phyloP scores from a whole-genome alignment of 2,113 vertebrate genomes.

The Aviceda subcristata region DNA sequence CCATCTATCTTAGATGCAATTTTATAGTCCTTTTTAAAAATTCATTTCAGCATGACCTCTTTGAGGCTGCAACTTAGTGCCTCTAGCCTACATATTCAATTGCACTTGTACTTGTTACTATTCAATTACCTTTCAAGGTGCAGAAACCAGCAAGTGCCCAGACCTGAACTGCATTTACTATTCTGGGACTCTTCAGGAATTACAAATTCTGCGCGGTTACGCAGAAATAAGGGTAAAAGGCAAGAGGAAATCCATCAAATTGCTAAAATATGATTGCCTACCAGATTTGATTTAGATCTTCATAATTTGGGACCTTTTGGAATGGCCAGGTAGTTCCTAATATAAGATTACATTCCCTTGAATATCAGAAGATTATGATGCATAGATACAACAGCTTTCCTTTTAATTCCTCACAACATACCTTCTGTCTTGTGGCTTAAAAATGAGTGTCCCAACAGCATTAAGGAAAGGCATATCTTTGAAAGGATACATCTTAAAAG shows the following conservation, averaged over 20 bases:
- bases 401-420: neutral
- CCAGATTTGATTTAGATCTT: slow-evolving; percentile 49
- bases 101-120: slow-evolving; percentile 82
- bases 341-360: neutral
- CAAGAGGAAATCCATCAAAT: slow-evolving; percentile 57
- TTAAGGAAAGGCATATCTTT: neutral
- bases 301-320: slow-evolving; percentile 39
- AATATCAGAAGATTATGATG: slow-evolving; percentile 29
- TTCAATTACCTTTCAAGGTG: slow-evolving; percentile 89
- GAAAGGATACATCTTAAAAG: neutral
- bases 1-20: slow-evolving; percentile 90
- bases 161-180: slow-evolving; percentile 78
- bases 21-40: slow-evolving; percentile 92
- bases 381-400: neutral
- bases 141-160: slow-evolving; percentile 69
- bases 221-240: slow-evolving; percentile 57
- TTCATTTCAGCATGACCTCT: slow-evolving; percentile 91
- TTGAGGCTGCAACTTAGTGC: slow-evolving; percentile 80
- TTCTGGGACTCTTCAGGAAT: slow-evolving; percentile 69
- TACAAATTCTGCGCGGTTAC: slow-evolving; percentile 56
- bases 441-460: neutral
- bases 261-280: slow-evolving; percentile 29
- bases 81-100: slow-evolving; percentile 85
- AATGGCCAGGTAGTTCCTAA: slow-evolving; percentile 35
- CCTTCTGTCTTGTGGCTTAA: neutral